These are phyloP conservation scores for Caenorhabditis plicata DNA, from an alignment of 2,888 invertebrate species.

Conservation along the genomic window DNA sequence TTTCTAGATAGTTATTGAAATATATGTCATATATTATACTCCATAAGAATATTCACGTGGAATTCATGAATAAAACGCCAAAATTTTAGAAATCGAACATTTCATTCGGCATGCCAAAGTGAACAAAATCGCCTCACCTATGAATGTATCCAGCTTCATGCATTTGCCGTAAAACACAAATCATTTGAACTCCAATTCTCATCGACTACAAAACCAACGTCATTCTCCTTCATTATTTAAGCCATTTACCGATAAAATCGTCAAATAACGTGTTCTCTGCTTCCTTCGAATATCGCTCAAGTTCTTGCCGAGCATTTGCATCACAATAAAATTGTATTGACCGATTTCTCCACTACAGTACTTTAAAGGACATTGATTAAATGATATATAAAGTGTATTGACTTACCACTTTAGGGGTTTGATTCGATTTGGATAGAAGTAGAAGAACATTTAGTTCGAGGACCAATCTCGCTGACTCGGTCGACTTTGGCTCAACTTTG, in stretches of 20 bases:
- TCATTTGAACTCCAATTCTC: slow-evolving; percentile 47
- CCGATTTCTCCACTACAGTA: slow-evolving; percentile 48
- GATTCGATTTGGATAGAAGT: slow-evolving; percentile 27
- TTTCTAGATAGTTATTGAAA: too few relatives aligned
- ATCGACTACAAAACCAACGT: slow-evolving; percentile 10
- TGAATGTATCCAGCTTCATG: slow-evolving; percentile 58
- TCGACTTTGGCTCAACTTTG: slow-evolving; percentile 55
- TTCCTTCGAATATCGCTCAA: slow-evolving; percentile 50
- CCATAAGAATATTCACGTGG: too few relatives aligned
- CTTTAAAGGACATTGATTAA: slow-evolving; percentile 20
- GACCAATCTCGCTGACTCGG: slow-evolving; percentile 54
- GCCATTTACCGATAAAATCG: slow-evolving; percentile 21
- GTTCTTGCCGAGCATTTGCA: slow-evolving; percentile 60
- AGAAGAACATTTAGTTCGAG: slow-evolving; percentile 53
- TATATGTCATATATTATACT: too few relatives aligned
- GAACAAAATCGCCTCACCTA: too few relatives aligned
- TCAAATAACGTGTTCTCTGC: slow-evolving; percentile 29
- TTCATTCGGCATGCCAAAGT: too few relatives aligned
- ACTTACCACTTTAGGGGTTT: slow-evolving; percentile 46
- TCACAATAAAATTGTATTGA: slow-evolving; percentile 55
- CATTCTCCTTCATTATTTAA: background rate
- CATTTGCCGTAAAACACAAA: slow-evolving; percentile 47
- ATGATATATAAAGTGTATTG: background rate
- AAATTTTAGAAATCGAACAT: too few relatives aligned
- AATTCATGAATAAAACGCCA: too few relatives aligned